Evolutionary conservation across 2,797 vertebrate species (phyloP).

Genomic region (Eutrigla gurnardus): DNA sequence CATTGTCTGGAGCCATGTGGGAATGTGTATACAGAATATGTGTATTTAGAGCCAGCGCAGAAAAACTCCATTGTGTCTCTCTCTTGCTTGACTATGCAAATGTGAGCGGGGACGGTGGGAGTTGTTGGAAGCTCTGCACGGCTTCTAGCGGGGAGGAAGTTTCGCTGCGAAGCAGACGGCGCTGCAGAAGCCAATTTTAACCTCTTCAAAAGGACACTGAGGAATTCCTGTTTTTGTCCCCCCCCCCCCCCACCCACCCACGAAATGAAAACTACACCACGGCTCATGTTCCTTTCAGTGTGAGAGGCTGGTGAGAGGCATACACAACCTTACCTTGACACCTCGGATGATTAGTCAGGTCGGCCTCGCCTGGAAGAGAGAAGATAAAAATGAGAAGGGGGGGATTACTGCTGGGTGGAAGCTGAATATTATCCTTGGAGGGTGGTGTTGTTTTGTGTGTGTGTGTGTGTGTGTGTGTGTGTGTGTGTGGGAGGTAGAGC

Average conservation of each 20-base stretch:
- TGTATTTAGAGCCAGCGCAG: constrained; percentile 18
- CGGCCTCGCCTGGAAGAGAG: constrained; percentile 68
- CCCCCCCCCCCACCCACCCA: too few relatives aligned
- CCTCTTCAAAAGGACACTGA: constrained; percentile 40
- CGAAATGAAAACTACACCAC: constrained; percentile 36
- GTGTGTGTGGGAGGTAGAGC: constrained; percentile 37
- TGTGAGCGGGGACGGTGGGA: constrained; percentile 53
- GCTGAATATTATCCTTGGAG: constrained; percentile 53
- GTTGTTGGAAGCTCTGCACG: constrained; percentile 7
- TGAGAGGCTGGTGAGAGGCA: constrained; percentile 31
- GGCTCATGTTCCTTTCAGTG: constrained; percentile 36
- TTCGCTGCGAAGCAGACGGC: constrained; percentile 16
- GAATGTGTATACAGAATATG: constrained; percentile 14
- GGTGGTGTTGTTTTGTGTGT: constrained; percentile 3
- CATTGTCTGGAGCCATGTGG: constrained; percentile 20
- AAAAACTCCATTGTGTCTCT: constrained; percentile 57
- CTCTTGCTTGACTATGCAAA: constrained; percentile 50
- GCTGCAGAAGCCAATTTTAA: constrained; percentile 53
- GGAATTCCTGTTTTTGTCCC: constrained; percentile 50
- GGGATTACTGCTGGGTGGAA: constrained; percentile 45
- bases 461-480: constrained; percentile 8
- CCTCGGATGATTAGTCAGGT: constrained; percentile 69
- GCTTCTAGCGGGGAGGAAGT: constrained; percentile 40
- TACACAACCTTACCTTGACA: constrained; percentile 69
- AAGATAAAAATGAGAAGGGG: constrained; percentile 60